phyloP scores from a whole-genome alignment of 2,113 vertebrate genomes.

The Pristiophorus japonicus region DNA sequence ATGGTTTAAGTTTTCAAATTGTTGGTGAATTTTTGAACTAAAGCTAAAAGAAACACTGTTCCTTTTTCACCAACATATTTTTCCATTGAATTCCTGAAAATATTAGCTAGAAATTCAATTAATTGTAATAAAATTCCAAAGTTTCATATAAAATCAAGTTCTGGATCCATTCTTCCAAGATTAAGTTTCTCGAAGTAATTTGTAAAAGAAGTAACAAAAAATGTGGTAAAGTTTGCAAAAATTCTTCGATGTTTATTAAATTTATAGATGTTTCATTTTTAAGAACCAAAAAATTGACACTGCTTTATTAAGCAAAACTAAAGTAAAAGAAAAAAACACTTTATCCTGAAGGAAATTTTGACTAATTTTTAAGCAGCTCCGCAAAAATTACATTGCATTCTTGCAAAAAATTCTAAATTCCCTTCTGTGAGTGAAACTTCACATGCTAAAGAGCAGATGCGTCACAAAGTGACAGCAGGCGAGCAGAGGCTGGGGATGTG shows the following conservation, averaged over 20 bases:
- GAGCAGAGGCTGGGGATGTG: conserved; percentile 50
- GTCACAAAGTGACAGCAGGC: conserved; percentile 54
- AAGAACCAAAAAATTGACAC: neutral
- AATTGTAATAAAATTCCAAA: neutral
- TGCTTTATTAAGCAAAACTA: neutral
- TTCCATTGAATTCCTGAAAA: neutral
- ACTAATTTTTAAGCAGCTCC: neutral
- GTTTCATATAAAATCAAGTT: neutral
- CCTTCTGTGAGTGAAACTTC: conserved; percentile 37
- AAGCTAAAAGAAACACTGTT: neutral
- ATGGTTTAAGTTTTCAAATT: neutral
- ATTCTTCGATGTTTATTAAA: neutral
- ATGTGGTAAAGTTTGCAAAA: neutral
- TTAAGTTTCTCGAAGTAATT: neutral
- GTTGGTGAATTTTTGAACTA: too few species aligned
- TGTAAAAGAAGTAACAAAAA: neutral
- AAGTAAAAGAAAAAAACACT: neutral
- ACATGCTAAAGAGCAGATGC: conserved; percentile 53
- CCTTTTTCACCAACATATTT: neutral
- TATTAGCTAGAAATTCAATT: neutral
- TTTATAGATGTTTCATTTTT: neutral
- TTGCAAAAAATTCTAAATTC: conserved; percentile 37
- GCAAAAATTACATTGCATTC: neutral
- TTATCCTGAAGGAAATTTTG: neutral
- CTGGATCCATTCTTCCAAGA: neutral